Evolutionary conservation across 2,113 vertebrate genomes (phyloP).

Genomic region (Cygnus buccinator): DNA sequence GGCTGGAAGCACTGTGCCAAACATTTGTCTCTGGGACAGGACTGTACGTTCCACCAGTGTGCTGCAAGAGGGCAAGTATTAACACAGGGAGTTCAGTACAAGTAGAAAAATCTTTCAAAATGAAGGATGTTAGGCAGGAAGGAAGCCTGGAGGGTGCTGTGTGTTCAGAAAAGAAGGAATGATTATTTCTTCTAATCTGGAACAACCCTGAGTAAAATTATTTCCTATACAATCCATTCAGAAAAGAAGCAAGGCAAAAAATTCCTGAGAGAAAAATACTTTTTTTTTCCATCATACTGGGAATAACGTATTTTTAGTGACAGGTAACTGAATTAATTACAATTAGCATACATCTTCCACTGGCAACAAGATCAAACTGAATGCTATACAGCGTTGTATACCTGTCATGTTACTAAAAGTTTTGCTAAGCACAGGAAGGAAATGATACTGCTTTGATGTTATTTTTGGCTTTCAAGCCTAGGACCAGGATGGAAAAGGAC

Average conservation of each 20-base stretch:
- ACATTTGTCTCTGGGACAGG: constrained; percentile 59
- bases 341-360: not conserved
- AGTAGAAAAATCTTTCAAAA: constrained; percentile 3
- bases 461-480: constrained; percentile 18
- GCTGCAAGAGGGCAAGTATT: constrained; percentile 12
- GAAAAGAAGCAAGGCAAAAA: not conserved
- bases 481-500: constrained; percentile 21
- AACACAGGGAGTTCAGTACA: not conserved
- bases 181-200: not conserved
- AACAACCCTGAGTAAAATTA: not conserved
- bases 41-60: constrained; percentile 51
- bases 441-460: constrained; percentile 44
- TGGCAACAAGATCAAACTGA: not conserved
- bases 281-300: not conserved
- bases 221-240: not conserved
- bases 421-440: constrained; percentile 34
- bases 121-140: not conserved
- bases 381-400: not conserved
- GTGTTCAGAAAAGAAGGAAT: not conserved
- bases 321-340: not conserved
- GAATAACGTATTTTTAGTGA: constrained; percentile 9
- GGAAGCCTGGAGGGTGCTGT: not conserved
- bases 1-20: constrained; percentile 55
- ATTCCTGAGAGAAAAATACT: not conserved
- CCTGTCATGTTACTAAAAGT: not conserved